Conservation (phyloP, 2,888 invertebrate species). For the Frankliniella intonsa region DNA sequence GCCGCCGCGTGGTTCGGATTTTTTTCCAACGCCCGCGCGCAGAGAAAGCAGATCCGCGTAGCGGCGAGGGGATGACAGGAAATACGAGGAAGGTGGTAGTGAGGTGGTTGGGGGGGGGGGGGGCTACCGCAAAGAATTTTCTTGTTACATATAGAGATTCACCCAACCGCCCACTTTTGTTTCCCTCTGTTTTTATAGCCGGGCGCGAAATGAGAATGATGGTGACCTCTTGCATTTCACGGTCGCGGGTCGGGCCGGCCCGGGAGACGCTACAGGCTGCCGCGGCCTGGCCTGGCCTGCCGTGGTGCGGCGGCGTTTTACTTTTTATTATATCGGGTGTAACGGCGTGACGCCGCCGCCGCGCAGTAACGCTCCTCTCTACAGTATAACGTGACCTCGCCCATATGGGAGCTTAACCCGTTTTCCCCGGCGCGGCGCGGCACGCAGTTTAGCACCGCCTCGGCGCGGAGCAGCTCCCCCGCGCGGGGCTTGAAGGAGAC, state of each 20-base stretch:
- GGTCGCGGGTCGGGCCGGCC: no score
- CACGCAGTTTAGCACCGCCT: neutral
- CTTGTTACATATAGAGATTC: no score
- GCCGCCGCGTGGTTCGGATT: neutral
- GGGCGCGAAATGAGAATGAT: no score
- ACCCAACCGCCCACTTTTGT: no score
- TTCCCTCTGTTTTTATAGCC: no score
- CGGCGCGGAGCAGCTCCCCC: neutral
- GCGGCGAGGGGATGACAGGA: no score
- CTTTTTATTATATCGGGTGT: neutral
- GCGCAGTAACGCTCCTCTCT: neutral
- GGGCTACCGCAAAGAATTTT: no score
- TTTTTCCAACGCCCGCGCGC: neutral
- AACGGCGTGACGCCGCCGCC: slow-evolving; percentile 9
- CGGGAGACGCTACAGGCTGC: neutral
- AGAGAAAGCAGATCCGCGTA: neutral
- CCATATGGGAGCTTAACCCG: no score
- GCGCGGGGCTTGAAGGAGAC: neutral
- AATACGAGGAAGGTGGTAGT: no score
- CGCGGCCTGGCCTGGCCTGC: neutral
- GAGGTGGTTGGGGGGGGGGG: no score
- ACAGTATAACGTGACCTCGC: no score
- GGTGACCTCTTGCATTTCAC: no score
- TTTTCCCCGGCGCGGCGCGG: neutral
- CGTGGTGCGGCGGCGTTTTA: neutral